Evolutionary conservation across 2,888 invertebrate genomes (phyloP).

Genomic region (Carpatolechia fugitivella): DNA sequence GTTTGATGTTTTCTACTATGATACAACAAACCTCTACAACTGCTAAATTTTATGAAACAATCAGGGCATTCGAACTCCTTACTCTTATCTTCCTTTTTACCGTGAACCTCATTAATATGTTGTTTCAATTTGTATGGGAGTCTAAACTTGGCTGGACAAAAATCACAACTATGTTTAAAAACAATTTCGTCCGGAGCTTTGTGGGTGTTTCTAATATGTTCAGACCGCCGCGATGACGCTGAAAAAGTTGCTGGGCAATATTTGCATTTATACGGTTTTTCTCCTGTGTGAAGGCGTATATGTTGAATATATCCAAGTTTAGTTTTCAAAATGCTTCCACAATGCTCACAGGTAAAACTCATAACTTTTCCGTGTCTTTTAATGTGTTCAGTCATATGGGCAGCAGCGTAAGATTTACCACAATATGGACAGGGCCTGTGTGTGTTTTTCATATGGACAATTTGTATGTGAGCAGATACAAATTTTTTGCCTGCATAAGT

Average conservation of each 20-base stretch:
- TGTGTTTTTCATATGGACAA: conserved; percentile 61
- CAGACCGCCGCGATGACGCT: conserved; percentile 60
- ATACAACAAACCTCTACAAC: conserved; percentile 47
- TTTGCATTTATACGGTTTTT: conserved; percentile 55
- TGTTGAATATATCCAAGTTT: conserved; percentile 60
- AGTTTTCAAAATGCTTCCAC: conserved; percentile 48
- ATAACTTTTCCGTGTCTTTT: conserved; percentile 44
- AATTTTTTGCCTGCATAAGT: conserved; percentile 59
- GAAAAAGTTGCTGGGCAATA: conserved; percentile 58
- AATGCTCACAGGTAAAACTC: conserved; percentile 48
- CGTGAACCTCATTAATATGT: conserved; percentile 49
- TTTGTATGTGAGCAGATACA: conserved; percentile 62
- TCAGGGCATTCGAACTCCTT: conserved; percentile 43
- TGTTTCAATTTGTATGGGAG: conserved; percentile 50
- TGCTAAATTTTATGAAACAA: conserved; percentile 53
- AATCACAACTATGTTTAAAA: conserved; percentile 48
- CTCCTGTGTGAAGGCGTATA: conserved; percentile 61
- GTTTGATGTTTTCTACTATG: conserved; percentile 53
- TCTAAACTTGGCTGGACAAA: conserved; percentile 56
- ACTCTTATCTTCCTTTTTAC: conserved; percentile 25
- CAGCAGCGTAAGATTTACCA: conserved; percentile 57
- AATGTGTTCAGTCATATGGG: conserved; percentile 61
- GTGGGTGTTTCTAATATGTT: conserved; percentile 54
- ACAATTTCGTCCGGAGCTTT: conserved; percentile 30
- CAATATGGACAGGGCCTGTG: conserved; percentile 60